Evolutionary conservation across 2,888 invertebrate genomes (phyloP).

Genomic region (Nephrotoma flavescens): DNA sequence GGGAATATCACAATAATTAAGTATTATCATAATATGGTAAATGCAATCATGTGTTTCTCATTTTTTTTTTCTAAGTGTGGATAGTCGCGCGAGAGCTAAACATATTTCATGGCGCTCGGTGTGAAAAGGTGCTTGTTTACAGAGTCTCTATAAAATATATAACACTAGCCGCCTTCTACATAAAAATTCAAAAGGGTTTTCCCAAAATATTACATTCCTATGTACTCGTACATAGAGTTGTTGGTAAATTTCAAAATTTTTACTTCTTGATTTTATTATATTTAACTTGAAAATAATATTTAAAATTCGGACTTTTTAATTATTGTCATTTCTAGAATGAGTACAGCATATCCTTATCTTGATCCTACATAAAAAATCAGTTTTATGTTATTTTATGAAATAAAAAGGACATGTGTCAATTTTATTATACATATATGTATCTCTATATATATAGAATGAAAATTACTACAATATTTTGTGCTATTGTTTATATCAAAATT

Average conservation of each 20-base stretch:
- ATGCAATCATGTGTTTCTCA: no score
- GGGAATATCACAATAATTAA: no score
- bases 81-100: no score
- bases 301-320: not conserved
- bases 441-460: not conserved
- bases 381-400: not conserved
- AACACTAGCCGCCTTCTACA: not conserved
- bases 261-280: not conserved
- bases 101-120: no score
- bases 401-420: not conserved
- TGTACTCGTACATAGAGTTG: not conserved
- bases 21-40: no score
- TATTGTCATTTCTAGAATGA: not conserved
- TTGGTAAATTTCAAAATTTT: not conserved
- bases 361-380: not conserved
- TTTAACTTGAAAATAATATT: not conserved
- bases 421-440: not conserved
- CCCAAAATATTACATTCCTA: not conserved
- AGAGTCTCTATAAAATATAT: no score
- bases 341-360: not conserved
- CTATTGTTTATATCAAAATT: not conserved
- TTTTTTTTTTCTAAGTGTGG: no score
- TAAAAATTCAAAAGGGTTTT: not conserved
- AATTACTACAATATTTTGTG: not conserved
- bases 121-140: no score